phyloP scores from a whole-genome alignment of 2,888 invertebrate genomes.

The Cheilosia variabilis region DNA sequence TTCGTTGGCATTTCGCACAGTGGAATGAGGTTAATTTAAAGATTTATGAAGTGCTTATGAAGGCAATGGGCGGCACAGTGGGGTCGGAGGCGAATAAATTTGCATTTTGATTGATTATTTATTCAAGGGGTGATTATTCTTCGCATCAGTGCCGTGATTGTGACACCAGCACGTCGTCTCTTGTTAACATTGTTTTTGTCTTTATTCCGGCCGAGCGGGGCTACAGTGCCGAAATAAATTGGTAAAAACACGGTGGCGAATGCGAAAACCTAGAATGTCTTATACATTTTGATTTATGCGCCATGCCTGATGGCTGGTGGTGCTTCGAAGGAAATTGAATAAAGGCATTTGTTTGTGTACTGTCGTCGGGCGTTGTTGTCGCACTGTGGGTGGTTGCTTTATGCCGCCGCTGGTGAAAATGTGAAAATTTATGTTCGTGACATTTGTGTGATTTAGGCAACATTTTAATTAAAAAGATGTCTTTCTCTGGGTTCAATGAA shows the following conservation, averaged over 20 bases:
- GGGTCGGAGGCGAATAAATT: conserved; percentile 70
- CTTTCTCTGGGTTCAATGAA: conserved; percentile 27
- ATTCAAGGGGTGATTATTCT: conserved; percentile 75
- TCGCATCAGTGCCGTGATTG: conserved; percentile 72
- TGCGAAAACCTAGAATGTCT: conserved; percentile 65
- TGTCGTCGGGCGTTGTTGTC: conserved; percentile 29
- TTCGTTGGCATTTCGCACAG: conserved; percentile 40
- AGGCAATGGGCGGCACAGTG: conserved; percentile 1
- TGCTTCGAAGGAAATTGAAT: conserved; percentile 70
- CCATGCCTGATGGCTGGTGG: conserved; percentile 21
- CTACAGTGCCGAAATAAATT: conserved; percentile 61
- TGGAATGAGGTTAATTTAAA: conserved; percentile 67
- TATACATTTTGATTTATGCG: conserved; percentile 72
- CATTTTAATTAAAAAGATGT: conserved; percentile 71
- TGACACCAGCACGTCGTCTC: conserved; percentile 70
- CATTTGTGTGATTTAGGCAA: conserved; percentile 72
- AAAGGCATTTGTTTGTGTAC: conserved; percentile 66
- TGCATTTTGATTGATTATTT: conserved; percentile 78
- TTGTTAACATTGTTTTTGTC: conserved; percentile 65
- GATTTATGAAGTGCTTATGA: conserved; percentile 63
- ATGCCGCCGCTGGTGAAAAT: conserved; percentile 34
- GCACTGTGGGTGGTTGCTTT: conserved; percentile 36
- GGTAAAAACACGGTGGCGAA: conserved; percentile 65
- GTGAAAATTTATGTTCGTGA: conserved; percentile 71
- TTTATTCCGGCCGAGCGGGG: conserved; percentile 30